Percentiles rank a stretch among this genome's conserved stretches.
Evolutionary conservation across 2,797 vertebrate genomes (phyloP).

Genomic region (Gila robusta): DNA sequence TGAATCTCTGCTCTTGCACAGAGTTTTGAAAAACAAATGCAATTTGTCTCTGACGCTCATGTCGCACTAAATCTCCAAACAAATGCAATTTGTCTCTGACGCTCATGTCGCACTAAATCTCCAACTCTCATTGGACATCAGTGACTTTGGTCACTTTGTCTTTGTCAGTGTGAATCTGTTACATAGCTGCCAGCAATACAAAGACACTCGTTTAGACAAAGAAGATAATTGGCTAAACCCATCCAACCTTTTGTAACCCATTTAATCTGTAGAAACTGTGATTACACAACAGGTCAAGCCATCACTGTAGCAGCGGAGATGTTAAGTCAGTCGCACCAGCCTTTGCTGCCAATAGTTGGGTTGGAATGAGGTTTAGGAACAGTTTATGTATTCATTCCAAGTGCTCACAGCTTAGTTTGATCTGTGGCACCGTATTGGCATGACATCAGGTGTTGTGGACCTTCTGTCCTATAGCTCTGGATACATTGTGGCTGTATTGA

Average conservation of each 20-base stretch:
- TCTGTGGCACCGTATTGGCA: background rate
- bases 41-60: background rate
- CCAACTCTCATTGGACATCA: background rate
- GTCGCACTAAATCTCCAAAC: background rate
- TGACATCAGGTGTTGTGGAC: conserved; percentile 2
- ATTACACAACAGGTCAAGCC: conserved; percentile 35
- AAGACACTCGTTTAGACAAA: conserved; percentile 11
- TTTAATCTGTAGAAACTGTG: conserved; percentile 40
- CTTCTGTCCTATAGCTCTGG: background rate
- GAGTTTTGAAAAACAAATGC: background rate
- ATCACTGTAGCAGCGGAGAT: conserved; percentile 29
- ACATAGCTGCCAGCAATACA: conserved; percentile 31
- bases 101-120: background rate
- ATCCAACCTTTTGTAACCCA: conserved; percentile 13
- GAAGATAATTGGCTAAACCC: conserved; percentile 34
- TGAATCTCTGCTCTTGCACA: background rate
- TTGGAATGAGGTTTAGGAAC: conserved; percentile 1
- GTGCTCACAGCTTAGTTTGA: conserved; percentile 7
- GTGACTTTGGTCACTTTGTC: background rate
- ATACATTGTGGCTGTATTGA: background rate
- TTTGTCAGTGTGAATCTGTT: conserved; percentile 5
- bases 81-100: background rate
- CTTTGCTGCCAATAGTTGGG: conserved; percentile 4
- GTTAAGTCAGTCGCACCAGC: background rate
- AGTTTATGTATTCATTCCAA: conserved; percentile 9